Percentiles rank a stretch among this genome's conserved stretches.
phyloP scores from a whole-genome alignment of 2,113 vertebrate species.

The Condylura cristata region DNA sequence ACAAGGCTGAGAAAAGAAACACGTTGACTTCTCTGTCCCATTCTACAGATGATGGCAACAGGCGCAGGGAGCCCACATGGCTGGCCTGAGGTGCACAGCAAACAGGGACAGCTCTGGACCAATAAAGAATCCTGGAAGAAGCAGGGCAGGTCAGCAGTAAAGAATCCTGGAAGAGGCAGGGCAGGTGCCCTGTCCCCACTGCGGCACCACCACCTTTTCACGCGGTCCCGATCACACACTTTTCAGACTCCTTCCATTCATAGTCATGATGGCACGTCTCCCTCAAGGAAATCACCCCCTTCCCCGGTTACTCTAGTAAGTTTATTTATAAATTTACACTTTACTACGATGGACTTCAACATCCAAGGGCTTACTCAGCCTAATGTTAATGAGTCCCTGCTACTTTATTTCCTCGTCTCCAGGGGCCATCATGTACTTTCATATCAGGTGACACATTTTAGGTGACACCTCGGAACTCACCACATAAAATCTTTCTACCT shows the following conservation, averaged over 20 bases:
- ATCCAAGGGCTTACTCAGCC: background rate
- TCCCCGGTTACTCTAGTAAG: background rate
- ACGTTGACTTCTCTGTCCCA: background rate
- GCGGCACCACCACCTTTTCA: background rate
- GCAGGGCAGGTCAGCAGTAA: background rate
- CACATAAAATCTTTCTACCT: background rate
- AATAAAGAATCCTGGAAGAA: background rate
- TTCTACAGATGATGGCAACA: background rate
- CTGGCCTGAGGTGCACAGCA: background rate
- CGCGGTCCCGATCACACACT: background rate
- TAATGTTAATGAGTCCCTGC: background rate
- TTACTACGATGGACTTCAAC: background rate
- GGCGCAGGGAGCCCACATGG: background rate
- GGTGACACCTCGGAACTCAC: slow-evolving; percentile 48
- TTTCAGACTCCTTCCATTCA: background rate
- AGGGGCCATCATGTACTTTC: background rate
- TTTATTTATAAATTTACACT: slow-evolving; percentile 28
- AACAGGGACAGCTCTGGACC: background rate
- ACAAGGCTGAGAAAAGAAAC: background rate
- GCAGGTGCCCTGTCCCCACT: background rate
- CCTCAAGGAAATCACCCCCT: background rate
- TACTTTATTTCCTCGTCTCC: background rate
- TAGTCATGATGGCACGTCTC: background rate
- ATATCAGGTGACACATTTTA: background rate
- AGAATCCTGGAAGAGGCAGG: background rate